A percentile compares a stretch with the other conserved stretches of the same genome.
phyloP scores from a whole-genome alignment of 2,797 vertebrate species.

The Lophius americanus region DNA sequence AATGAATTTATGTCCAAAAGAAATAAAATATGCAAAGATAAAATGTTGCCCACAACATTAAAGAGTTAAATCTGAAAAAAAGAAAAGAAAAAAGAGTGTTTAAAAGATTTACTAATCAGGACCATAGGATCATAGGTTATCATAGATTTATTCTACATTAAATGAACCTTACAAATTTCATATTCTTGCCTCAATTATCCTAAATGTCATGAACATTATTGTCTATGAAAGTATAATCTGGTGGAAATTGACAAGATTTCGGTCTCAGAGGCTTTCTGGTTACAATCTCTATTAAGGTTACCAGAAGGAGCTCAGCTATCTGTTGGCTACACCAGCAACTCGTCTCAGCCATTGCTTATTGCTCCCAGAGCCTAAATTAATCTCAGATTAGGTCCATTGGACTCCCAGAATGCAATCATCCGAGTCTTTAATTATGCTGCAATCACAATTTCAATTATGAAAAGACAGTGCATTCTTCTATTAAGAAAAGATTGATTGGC shows the following conservation, averaged over 20 bases:
- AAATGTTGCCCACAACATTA: too few relatives aligned
- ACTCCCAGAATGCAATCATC: neutral
- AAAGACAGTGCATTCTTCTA: conserved; percentile 8
- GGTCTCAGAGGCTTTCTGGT: neutral
- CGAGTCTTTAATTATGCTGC: conserved; percentile 26
- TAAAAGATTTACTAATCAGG: neutral
- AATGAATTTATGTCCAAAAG: too few relatives aligned
- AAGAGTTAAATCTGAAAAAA: too few relatives aligned
- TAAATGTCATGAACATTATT: neutral
- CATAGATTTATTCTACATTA: conserved; percentile 11
- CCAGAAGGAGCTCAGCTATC: neutral
- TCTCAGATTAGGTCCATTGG: neutral
- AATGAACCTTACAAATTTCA: conserved; percentile 8
- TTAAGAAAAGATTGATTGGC: conserved; percentile 7
- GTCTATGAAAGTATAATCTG: too few relatives aligned
- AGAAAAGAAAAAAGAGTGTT: too few relatives aligned
- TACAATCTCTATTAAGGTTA: neutral
- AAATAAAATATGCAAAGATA: too few relatives aligned
- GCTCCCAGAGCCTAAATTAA: neutral
- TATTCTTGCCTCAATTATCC: conserved; percentile 16
- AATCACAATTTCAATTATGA: conserved; percentile 13
- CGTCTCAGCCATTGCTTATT: neutral
- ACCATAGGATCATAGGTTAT: neutral
- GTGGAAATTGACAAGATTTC: neutral
- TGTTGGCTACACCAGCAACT: neutral